phyloP scores from a whole-genome alignment of 2,113 vertebrate genomes.

The Hydropotes inermis region DNA sequence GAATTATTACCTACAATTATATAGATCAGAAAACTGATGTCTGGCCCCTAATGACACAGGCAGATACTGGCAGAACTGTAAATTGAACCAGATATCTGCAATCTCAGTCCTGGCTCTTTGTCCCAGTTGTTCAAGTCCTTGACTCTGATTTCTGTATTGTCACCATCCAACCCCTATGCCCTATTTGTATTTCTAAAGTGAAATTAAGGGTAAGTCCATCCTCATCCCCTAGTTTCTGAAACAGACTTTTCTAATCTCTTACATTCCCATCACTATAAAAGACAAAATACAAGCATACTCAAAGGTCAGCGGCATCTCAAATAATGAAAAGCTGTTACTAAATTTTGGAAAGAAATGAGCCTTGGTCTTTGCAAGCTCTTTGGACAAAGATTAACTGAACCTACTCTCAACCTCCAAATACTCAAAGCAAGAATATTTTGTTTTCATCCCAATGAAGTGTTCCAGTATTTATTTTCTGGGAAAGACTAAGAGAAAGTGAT shows the following conservation, averaged over 20 bases:
- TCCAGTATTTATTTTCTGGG: not conserved
- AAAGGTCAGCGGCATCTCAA: not conserved
- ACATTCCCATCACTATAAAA: not conserved
- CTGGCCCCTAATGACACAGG: not conserved
- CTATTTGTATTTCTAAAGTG: not conserved
- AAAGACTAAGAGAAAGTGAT: not conserved
- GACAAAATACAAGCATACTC: not conserved
- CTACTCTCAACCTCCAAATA: not conserved
- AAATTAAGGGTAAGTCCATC: not conserved
- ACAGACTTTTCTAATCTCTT: not conserved
- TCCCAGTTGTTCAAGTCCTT: not conserved
- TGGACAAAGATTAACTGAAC: not conserved
- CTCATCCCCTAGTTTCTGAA: not conserved
- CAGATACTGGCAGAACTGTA: not conserved
- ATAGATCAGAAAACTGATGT: not conserved
- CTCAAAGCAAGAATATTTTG: not conserved
- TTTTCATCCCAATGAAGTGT: not conserved
- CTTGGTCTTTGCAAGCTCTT: not conserved
- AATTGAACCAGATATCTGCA: not conserved
- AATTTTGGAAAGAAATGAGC: not conserved
- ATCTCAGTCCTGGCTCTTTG: not conserved
- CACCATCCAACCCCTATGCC: no score
- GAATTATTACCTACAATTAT: not conserved
- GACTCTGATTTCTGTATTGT: not conserved
- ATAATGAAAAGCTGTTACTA: not conserved